A percentile compares a stretch with the other conserved stretches of the same genome.
These are phyloP conservation scores for Porphyrio hochstetteri DNA, from an alignment of 2,113 vertebrate species.

Conservation along the genomic window DNA sequence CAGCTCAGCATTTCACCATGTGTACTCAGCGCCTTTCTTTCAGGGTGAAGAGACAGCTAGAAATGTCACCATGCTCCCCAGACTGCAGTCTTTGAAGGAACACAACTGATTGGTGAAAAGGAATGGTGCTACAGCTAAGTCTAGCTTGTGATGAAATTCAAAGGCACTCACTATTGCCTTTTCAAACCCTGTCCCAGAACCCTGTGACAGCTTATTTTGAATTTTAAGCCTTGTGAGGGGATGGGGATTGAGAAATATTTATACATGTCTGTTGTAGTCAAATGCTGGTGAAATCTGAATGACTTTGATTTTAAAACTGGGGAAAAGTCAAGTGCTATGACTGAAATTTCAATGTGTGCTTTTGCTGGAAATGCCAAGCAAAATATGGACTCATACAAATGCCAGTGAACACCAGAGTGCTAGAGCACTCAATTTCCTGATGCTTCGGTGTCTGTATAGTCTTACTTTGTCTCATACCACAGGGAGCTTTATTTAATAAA, in stretches of 20 bases:
- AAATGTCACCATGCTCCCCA: background rate
- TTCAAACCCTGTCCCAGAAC: background rate
- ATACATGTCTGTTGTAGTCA: background rate
- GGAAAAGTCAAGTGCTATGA: background rate
- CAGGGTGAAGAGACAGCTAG: background rate
- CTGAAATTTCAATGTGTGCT: background rate
- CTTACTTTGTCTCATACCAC: background rate
- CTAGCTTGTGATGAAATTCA: background rate
- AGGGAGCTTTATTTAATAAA: background rate
- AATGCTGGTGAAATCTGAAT: background rate
- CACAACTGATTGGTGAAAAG: background rate
- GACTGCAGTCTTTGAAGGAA: background rate
- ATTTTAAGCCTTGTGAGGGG: background rate
- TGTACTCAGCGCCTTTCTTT: background rate
- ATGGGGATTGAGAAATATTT: background rate
- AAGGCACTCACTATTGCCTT: background rate
- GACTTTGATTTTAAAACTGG: background rate
- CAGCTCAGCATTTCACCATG: background rate
- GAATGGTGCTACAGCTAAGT: background rate
- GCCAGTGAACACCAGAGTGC: background rate
- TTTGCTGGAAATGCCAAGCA: background rate
- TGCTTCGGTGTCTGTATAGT: background rate
- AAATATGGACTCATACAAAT: background rate
- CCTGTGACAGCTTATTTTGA: background rate
- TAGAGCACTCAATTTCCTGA: background rate